Evolutionary conservation across 2,113 vertebrate genomes (phyloP), one percentile per base, ranked within the genome.

Genomic region (Percina caprodes): DNA sequence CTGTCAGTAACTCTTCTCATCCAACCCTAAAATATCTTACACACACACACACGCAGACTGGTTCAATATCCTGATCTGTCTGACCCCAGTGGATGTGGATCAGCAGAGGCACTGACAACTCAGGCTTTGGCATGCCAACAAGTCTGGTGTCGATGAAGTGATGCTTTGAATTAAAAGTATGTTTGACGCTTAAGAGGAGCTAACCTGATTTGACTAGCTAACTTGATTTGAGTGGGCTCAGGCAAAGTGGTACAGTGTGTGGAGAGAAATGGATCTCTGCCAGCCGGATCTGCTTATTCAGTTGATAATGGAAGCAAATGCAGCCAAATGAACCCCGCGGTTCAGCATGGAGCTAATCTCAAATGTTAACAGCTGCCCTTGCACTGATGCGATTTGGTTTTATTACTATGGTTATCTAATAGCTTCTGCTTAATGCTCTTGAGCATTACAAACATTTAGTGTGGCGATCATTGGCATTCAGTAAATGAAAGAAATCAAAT

Each of bases 131-230:
- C 85, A 86, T 89, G 76, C 90, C 88, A 74, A 89, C 88, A 86
- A 49, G 82, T 77, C 85, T 69, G 66, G 54, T 83, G 82, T 79
- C 74, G 85, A 88, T 90, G 88, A 92, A 91, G 90, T 85, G 87
- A 88, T 78, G 86, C 88, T 89, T 86, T 88, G 91, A 94, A 94
- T 94, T 92, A 93, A 92, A 93, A 93, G 87, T 83, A 79, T n/a
- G 80, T 88, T 92, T 81, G 90, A 89, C 83, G 83, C 90, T 91
- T 86, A 88, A 90, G 85, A 90, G 86, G 72, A 78, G 80, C 84
- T 90, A 94, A 94, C 88, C 89, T 88, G 83, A 94, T 95, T 94
- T 91, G 80, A 86, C 71, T 86, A 79, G 74, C 81, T 93, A 94
- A 94, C 85, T 55, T 90, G 91, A 94, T 94, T 93, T 91, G 84